Evolutionary conservation across 2,888 invertebrate genomes (phyloP).

Genomic region (Rhopalosiphum nymphaeae): DNA sequence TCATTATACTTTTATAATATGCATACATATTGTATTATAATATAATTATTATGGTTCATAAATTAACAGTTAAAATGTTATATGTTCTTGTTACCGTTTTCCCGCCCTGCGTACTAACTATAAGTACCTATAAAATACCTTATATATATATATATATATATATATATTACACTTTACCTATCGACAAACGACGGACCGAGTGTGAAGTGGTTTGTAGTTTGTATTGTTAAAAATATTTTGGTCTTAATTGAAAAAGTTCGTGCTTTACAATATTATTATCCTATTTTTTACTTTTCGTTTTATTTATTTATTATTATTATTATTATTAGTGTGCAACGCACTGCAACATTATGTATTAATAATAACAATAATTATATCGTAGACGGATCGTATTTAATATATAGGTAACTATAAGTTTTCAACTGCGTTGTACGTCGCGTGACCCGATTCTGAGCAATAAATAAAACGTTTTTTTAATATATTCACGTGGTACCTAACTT

Average conservation of each 20-base stretch:
- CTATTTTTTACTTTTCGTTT: background rate
- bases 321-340: background rate
- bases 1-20: background rate
- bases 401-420: background rate
- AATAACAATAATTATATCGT: background rate
- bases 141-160: background rate
- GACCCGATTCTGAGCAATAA: background rate
- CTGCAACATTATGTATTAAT: background rate
- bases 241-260: slow-evolving; percentile 54
- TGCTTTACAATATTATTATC: background rate
- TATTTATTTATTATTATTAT: background rate
- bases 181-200: background rate
- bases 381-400: background rate
- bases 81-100: background rate
- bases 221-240: background rate
- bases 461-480: slow-evolving; percentile 7
- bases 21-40: background rate
- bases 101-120: background rate
- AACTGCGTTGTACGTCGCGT: background rate
- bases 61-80: background rate
- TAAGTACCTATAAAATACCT: background rate
- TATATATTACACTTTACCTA: background rate
- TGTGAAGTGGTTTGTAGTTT: background rate
- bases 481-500: background rate
- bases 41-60: background rate